Base-by-base conservation (phyloP, 1,140 invertebrate genomes). In the Philopotamus ludificatus region DNA sequence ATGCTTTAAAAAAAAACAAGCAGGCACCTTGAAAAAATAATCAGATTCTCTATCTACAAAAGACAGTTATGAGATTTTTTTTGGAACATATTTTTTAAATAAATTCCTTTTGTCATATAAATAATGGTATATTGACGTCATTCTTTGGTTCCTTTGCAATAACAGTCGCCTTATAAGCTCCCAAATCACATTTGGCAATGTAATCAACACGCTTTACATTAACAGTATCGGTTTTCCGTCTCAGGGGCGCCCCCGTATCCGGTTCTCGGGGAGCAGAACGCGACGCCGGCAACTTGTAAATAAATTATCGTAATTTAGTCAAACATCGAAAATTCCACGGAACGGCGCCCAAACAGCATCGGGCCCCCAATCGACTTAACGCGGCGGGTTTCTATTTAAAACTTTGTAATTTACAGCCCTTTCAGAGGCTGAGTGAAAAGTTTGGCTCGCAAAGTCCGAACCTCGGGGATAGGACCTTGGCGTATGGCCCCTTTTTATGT, bases 351-450 rank as follows among this genome's bases (percentile, higher is more conserved):
- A 23, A 55, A 55, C 51, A 58, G 45, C 45, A 58, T 44, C 18
- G 55, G 16, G 8, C 41, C 18, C 18, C 7, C 16, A 58, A 58
- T 58, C 21, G 55, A 58, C 55, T 58, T 58, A 22, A 16, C 28
- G 55, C 34, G 18, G 39, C 34, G 26, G 15, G 21, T 25, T 55
- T 18, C 55, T 45, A 42, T 58, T 47, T 45, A 45, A 58, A 58
- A 58, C 55, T 58, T 58, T 58, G 34, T 26, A 58, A 58, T 58
- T 58, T 58, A 58, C 55, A 58, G 39, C 55, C 55, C 55, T 58
- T 58, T 58, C 55, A 57, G 20, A 23, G 34, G 23, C 28, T 57
- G 55, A 58, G 28, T 22, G 23, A 58, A 26, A 58, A 58, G 39
- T 57, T 57, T 57, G 26, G n/a, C 22, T 41, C 28, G 25, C 12